Percentiles rank a stretch among this genome's conserved stretches.
Conservation (phyloP, 2,797 vertebrate species). For the Eupleurogrammus muticus region DNA sequence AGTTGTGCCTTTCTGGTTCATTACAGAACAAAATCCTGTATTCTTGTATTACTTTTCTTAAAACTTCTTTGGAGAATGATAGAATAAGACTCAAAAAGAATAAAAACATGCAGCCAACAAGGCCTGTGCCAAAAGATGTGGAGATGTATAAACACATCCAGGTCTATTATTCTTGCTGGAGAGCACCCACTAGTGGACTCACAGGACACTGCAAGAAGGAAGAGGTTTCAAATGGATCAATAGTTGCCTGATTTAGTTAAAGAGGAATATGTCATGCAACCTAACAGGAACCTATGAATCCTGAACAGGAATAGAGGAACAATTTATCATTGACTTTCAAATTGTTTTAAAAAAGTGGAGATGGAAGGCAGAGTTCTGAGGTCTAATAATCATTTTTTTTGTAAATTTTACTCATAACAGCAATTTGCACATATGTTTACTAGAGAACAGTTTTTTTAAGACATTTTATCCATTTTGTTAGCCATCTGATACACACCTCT, state of each 20-base stretch:
- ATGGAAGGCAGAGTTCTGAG: neutral
- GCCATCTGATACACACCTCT: too few species aligned
- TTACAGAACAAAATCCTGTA: neutral
- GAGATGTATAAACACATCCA: constrained; percentile 11
- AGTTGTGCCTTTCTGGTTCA: neutral
- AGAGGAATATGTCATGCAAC: constrained; percentile 35
- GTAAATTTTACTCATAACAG: neutral
- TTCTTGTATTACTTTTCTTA: neutral
- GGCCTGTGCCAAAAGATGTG: constrained; percentile 9
- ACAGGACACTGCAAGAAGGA: neutral
- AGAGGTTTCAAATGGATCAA: constrained; percentile 1
- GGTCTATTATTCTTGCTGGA: constrained; percentile 21
- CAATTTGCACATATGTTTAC: neutral
- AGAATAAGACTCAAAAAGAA: constrained; percentile 1
- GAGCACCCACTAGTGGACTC: constrained; percentile 4
- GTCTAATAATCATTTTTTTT: neutral
- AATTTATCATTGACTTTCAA: constrained; percentile 11
- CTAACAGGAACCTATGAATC: constrained; percentile 11
- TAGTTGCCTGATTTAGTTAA: neutral
- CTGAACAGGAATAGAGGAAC: neutral
- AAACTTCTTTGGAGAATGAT: neutral
- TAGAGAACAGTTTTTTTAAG: neutral
- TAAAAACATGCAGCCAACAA: neutral
- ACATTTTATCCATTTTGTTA: too few species aligned
- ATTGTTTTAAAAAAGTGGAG: neutral